Conservation (phyloP, 2,797 vertebrate genomes). For the Garrulus glandarius region DNA sequence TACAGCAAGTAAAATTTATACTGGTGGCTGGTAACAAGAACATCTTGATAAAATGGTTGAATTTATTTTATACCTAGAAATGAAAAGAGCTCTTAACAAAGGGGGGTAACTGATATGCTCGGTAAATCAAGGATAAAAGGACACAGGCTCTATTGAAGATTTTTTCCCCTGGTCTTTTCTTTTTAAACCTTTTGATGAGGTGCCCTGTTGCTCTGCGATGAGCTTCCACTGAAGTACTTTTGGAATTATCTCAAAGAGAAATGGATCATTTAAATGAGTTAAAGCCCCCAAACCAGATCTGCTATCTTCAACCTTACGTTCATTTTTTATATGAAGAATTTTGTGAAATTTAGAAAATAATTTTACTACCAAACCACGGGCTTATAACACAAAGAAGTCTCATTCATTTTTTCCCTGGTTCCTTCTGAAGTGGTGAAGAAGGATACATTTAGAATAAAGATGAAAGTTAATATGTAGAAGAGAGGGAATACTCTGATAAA, state of each 20-base stretch:
- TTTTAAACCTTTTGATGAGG: slow-evolving; percentile 62
- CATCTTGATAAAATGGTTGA: slow-evolving; percentile 65
- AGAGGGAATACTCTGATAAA: slow-evolving; percentile 15
- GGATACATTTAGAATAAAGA: slow-evolving; percentile 18
- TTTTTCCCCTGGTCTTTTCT: slow-evolving; percentile 35
- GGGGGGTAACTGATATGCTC: slow-evolving; percentile 62
- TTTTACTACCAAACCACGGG: neutral
- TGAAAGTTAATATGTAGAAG: slow-evolving; percentile 22
- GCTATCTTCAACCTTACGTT: neutral
- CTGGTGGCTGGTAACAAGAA: slow-evolving; percentile 65
- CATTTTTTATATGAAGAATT: slow-evolving; percentile 12
- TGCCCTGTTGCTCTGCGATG: slow-evolving; percentile 59
- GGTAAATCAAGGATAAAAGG: slow-evolving; percentile 69
- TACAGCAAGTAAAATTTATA: slow-evolving; percentile 63
- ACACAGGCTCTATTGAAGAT: slow-evolving; percentile 56
- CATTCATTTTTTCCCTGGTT: slow-evolving; percentile 2
- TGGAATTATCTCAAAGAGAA: slow-evolving; percentile 64
- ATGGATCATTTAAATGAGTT: slow-evolving; percentile 57
- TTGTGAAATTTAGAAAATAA: slow-evolving; percentile 34
- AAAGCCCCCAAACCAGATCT: slow-evolving; percentile 50
- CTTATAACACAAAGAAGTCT: slow-evolving; percentile 8
- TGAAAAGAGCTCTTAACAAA: slow-evolving; percentile 68
- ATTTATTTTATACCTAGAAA: slow-evolving; percentile 69
- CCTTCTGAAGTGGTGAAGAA: neutral
- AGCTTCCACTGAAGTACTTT: slow-evolving; percentile 53